These are phyloP conservation scores for Eubasilissa regina DNA, from an alignment of 1,140 invertebrate species.

Conservation along the genomic window DNA sequence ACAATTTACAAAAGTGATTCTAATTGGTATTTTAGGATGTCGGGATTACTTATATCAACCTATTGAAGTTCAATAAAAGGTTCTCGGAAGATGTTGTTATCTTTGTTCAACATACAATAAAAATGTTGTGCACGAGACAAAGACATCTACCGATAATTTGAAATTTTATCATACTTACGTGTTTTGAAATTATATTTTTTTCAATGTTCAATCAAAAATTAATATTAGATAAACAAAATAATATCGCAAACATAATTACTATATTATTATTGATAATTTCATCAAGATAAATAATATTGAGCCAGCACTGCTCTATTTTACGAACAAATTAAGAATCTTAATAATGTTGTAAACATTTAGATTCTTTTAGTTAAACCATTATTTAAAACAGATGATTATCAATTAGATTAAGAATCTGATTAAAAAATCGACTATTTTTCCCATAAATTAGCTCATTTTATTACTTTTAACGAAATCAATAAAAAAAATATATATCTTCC, in stretches of 20 bases:
- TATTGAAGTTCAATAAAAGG: slow-evolving; percentile 13
- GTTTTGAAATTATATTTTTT: too few relatives aligned
- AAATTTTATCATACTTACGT: too few relatives aligned
- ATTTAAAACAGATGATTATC: background rate
- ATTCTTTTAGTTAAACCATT: slow-evolving; percentile 1
- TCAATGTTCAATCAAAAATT: too few relatives aligned
- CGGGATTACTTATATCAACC: background rate
- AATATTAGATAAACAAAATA: too few relatives aligned
- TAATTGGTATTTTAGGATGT: background rate
- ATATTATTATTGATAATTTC: too few relatives aligned
- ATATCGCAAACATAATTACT: too few relatives aligned
- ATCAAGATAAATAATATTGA: background rate
- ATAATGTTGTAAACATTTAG: slow-evolving; percentile 3
- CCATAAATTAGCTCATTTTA: background rate
- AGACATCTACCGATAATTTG: too few relatives aligned
- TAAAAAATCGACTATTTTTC: background rate
- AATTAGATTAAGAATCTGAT: slow-evolving; percentile 11
- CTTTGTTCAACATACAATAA: background rate
- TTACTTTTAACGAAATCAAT: background rate
- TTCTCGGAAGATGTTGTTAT: background rate
- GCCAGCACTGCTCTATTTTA: background rate
- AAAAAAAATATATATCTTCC: too few relatives aligned
- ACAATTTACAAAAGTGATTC: slow-evolving; percentile 24
- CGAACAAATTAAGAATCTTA: background rate
- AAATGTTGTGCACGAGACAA: background rate